Evolutionary conservation across 2,888 invertebrate genomes (phyloP).

Genomic region (Gordius sp.): DNA sequence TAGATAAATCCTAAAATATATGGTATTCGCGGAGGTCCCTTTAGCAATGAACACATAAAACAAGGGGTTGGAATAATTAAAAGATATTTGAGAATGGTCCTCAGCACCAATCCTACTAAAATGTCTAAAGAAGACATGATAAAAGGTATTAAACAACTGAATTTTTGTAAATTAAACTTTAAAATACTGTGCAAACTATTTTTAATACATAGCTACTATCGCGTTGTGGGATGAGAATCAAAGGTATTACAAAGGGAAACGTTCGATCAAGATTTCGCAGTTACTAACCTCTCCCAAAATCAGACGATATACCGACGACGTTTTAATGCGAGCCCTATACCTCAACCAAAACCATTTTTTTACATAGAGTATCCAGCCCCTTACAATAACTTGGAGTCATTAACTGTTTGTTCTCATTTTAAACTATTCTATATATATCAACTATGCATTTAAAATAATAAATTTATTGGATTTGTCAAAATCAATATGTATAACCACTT

Average conservation of each 20-base stretch:
- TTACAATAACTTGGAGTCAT: no score
- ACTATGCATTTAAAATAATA: no score
- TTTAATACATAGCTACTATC: background rate
- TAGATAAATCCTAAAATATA: conserved; percentile 12
- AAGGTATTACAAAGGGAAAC: background rate
- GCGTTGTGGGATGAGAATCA: background rate
- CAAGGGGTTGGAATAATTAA: background rate
- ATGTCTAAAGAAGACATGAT: conserved; percentile 4
- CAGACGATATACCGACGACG: background rate
- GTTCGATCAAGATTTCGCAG: background rate
- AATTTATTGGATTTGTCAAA: no score
- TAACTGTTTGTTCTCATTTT: no score
- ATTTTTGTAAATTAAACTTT: no score
- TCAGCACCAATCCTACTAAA: background rate
- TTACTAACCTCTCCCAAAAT: background rate
- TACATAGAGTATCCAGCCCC: no score
- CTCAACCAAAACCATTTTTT: background rate
- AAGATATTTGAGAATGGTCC: background rate
- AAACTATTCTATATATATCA: no score
- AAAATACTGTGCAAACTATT: no score
- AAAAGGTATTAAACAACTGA: no score
- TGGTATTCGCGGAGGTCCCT: background rate
- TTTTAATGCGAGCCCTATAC: background rate
- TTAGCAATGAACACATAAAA: background rate
- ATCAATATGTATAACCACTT: no score